Percentiles rank a stretch among this genome's conserved stretches.
phyloP scores from a whole-genome alignment of 2,888 invertebrate genomes.

The Tenthredo distinguenda region DNA sequence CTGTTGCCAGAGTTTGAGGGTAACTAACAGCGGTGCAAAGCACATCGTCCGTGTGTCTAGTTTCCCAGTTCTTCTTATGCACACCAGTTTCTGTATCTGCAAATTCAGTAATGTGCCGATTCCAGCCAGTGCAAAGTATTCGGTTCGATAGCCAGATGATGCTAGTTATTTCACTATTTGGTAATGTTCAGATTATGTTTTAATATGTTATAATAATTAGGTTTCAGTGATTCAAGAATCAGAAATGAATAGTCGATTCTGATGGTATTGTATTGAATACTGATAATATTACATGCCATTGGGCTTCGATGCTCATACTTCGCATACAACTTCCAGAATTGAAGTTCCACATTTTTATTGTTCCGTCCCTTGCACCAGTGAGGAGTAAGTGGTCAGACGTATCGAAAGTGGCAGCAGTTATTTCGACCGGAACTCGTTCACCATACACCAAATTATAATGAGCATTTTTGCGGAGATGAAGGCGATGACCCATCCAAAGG shows the following conservation, averaged over 20 bases:
- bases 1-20: constrained; percentile 87
- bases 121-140: constrained; percentile 90
- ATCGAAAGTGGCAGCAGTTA: constrained; percentile 89
- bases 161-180: constrained; percentile 79
- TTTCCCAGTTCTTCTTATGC: constrained; percentile 86
- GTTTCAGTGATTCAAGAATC: background rate
- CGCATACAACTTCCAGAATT: constrained; percentile 88
- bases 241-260: background rate
- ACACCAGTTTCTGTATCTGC: constrained; percentile 80
- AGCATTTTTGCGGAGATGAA: constrained; percentile 85
- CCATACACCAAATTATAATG: constrained; percentile 86
- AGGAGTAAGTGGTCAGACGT: constrained; percentile 86
- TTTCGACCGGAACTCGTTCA: constrained; percentile 84
- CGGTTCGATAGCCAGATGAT: constrained; percentile 80
- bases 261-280: background rate
- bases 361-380: constrained; percentile 90
- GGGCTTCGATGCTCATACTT: constrained; percentile 83
- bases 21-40: constrained; percentile 84
- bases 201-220: background rate
- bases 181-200: background rate
- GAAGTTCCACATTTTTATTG: constrained; percentile 92
- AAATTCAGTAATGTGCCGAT: constrained; percentile 86
- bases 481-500: constrained; percentile 85
- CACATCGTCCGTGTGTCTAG: constrained; percentile 87
- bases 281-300: constrained; percentile 79